Base-by-base conservation (phyloP, 2,888 invertebrate genomes). In the Cremastinae sp. region DNA sequence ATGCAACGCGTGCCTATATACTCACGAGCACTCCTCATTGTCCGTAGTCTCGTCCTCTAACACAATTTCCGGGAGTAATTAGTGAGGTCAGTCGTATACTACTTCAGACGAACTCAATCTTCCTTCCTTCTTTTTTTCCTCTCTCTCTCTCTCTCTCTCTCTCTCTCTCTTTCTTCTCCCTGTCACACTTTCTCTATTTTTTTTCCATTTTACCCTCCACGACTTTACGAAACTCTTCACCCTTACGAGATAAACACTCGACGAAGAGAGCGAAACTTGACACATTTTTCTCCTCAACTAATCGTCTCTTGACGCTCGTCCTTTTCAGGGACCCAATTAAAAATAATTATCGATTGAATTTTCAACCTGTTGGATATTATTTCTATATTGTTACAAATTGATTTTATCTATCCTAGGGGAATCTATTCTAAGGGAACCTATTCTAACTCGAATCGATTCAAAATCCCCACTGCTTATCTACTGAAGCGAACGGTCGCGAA, bases 31-130 rank as follows among this genome's bases (percentile, higher is more conserved):
- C 34, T 36, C 53, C 70, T 45, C 68, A 20, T 74, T 45, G 47
- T 14, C 73, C 58, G 12, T 47, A 54, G 53, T 71, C 66, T 66
- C 71, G 49, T 71, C 62, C 75, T 68, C 56, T 71, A 71, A 75
- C 66, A 66, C 71, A 66, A 75, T 71, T 54, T 66, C 61, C 49
- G 41, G 56, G 71, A 61, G 71, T 75, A 71, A 71, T 75, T 75
- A 66, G 75, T 51, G 75, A 43, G 66, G 65, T 56, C 61, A 71
- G 51, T 47, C 36, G 28, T 45, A 5, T 59, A 53, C 41, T 64
- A 20, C 53, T 20, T 45, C 58, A 14, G 58, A 14, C 18, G n/a
- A 51, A 20, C 36, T 28, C 45, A 34, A 36, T 45, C 53, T 70
- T 71, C 8, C 8, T 43, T 38, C 34, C 56, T 61, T 28, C 43